Base-by-base conservation (phyloP, 1,140 invertebrate genomes). In the Anagrus nilaparvatae region DNA sequence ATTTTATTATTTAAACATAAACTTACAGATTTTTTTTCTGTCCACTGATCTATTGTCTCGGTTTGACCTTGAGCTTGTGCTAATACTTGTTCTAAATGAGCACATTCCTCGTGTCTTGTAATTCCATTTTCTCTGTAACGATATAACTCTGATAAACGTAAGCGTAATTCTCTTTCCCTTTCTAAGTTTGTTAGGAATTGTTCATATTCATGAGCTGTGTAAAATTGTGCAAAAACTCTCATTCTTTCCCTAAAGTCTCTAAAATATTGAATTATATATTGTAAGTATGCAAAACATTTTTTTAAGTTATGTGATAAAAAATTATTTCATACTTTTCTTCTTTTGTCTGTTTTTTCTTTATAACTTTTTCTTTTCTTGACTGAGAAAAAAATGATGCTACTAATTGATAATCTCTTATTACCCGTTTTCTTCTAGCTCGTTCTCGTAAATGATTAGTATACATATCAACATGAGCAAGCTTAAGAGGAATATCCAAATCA, bases 201-300 rank as follows among this genome's bases (percentile, higher is more conserved):
- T 48, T 87, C 79, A 55, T 92, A 83, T 66, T 94, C 89, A 44
- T 79, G 73, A 21, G 81, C 75, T 1, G 85, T 83, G 55, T 87
- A 83, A 70, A 94, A 93, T 59, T 92, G 89, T 18, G 85, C 81
- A 59, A 90, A 88, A 29, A 82, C 77, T 28, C 84, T 75, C 60
- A 93, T 76, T 34, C 82, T 80, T 46, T 94, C 88, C 18, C 78
- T 71, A 52, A 87, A 79, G 49, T 85, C 82, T 46, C 82, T 82
- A 47, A 13, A 53, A 51, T 35, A 47, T n/a, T 27, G 8, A 25
- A 36, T 20, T 35, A 18, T 33, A 25, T 8, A 18, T 28, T 19
- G 13, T 31, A 37, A 21, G 14, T n/a, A n/a, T n/a, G n/a, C n/a
- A n/a, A n/a, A n/a, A n/a, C n/a, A n/a, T n/a, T n/a, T n/a, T n/a